Evolutionary conservation across 1,140 invertebrate genomes (phyloP).

Genomic region (Drosophila littoralis): DNA sequence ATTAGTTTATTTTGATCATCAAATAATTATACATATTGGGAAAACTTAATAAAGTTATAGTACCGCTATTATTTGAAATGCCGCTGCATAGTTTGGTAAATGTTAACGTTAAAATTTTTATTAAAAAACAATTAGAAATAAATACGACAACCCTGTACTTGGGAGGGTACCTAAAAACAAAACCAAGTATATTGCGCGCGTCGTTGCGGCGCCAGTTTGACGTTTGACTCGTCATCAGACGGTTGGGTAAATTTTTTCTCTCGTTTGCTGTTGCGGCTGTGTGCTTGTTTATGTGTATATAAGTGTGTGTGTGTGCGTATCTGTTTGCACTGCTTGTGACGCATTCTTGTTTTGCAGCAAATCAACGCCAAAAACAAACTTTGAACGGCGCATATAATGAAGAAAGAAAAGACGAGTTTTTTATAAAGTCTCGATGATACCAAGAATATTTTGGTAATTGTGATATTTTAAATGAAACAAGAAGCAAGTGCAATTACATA

Average conservation of each 20-base stretch:
- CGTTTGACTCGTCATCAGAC: constrained; percentile 74
- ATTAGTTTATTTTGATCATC: constrained; percentile 7
- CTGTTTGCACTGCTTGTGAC: constrained; percentile 61
- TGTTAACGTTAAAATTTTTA: not conserved
- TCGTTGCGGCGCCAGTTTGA: constrained; percentile 71
- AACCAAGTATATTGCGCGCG: constrained; percentile 59
- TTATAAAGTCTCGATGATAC: constrained; percentile 28
- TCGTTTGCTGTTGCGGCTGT: constrained; percentile 54
- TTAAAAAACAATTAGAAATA: not conserved
- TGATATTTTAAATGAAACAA: constrained; percentile 36
- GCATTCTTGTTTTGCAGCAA: constrained; percentile 78
- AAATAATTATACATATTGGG: not conserved
- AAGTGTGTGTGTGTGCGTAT: constrained; percentile 41
- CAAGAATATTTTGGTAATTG: constrained; percentile 34
- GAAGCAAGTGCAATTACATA: constrained; percentile 51
- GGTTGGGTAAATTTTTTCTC: constrained; percentile 74
- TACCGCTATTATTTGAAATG: not conserved
- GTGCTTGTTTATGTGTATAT: constrained; percentile 34
- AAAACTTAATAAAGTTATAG: not conserved
- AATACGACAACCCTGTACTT: constrained; percentile 52
- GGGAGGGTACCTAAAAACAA: constrained; percentile 71
- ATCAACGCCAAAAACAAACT: constrained; percentile 55
- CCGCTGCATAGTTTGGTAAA: not conserved
- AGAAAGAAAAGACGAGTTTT: constrained; percentile 44
- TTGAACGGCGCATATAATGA: constrained; percentile 31